Conservation (phyloP, 2,888 invertebrate genomes). For the Oxycera nigricornis region DNA sequence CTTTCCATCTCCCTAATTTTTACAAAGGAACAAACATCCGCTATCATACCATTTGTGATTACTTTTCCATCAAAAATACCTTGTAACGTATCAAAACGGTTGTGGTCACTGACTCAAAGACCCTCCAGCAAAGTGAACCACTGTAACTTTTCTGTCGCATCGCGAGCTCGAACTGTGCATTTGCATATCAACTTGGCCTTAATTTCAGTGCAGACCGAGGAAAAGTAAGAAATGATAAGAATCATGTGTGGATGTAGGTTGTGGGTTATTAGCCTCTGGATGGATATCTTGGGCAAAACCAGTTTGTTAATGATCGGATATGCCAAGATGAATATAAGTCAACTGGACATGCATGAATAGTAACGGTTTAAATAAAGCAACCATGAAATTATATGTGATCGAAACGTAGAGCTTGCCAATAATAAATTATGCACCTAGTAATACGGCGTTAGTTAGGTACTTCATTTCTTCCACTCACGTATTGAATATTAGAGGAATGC, state of each 20-base stretch:
- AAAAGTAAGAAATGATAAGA: constrained; percentile 18
- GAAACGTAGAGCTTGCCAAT: background rate
- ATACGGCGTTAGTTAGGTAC: too few species aligned
- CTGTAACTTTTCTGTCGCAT: background rate
- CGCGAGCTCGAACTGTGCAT: background rate
- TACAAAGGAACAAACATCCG: too few species aligned
- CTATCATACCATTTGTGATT: too few species aligned
- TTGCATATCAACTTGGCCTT: background rate
- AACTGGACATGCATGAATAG: constrained; percentile 31
- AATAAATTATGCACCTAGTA: too few species aligned
- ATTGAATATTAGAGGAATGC: too few species aligned
- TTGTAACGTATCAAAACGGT: too few species aligned
- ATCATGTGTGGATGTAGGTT: constrained; percentile 10
- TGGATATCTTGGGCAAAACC: background rate
- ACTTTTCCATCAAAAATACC: too few species aligned
- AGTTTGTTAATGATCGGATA: constrained; percentile 31
- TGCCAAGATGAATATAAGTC: constrained; percentile 18
- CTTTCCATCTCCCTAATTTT: too few species aligned
- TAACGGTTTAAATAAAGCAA: constrained; percentile 22
- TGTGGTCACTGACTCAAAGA: too few species aligned
- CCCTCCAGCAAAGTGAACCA: too few species aligned
- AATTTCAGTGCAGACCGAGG: constrained; percentile 4
- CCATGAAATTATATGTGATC: background rate
- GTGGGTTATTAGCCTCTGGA: constrained; percentile 26
- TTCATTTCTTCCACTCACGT: too few species aligned